phyloP scores from a whole-genome alignment of 2,113 vertebrate genomes.

The Ceratotherium simum region DNA sequence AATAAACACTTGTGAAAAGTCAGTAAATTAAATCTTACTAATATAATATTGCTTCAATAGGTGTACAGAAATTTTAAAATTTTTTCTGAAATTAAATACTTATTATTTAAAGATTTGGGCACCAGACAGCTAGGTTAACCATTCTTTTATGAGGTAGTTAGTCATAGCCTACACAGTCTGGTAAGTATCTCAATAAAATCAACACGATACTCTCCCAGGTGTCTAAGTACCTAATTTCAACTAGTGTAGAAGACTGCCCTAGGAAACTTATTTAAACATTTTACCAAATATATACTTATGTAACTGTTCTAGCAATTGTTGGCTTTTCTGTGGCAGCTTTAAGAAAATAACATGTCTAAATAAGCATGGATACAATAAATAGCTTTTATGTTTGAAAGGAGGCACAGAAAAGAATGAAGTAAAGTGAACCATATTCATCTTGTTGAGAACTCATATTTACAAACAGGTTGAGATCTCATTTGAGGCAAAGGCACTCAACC shows the following conservation, averaged over 20 bases:
- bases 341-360: background rate
- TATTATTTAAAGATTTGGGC: background rate
- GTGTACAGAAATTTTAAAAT: background rate
- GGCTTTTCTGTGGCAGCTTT: background rate
- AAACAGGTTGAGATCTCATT: background rate
- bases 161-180: background rate
- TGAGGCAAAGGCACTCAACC: background rate
- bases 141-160: slow-evolving; percentile 13
- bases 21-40: slow-evolving; percentile 9
- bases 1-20: slow-evolving; percentile 56
- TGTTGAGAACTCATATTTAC: background rate
- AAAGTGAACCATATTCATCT: background rate
- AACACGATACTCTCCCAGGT: background rate
- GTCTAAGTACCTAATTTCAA: background rate
- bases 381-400: background rate
- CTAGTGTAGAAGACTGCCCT: background rate
- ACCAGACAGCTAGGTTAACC: background rate
- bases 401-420: background rate
- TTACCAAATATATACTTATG: slow-evolving; percentile 6
- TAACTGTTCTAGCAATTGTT: background rate
- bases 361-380: background rate
- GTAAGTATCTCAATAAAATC: background rate
- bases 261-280: background rate
- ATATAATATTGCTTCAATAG: background rate
- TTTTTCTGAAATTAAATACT: slow-evolving; percentile 18